Evolutionary conservation across 2,113 vertebrate species (phyloP), one percentile per base, ranked within the genome.

Genomic region (Lates calcarifer): DNA sequence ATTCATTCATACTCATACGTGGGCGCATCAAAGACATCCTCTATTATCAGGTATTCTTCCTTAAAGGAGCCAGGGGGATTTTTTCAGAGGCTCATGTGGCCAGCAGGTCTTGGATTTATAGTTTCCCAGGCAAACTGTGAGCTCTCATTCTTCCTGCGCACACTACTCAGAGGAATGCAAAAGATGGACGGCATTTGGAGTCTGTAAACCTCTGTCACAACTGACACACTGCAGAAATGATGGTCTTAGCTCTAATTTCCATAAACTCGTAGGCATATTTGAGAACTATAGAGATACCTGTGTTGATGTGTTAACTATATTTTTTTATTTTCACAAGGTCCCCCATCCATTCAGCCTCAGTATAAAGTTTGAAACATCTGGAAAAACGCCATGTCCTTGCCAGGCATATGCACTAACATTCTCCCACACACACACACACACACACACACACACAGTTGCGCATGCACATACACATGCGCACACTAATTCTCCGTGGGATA

Each of bases 401-500:
- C 73, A 60, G 63, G 63, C 70, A 80, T 66, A 77, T 70, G 80
- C 66, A 83, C 74, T 24, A 53, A 39, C 61, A 83, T 85, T 89
- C 85, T 79, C 77, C 58, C 74, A 73, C 68, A 26, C 31, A 20
- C 65, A n/a, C 76, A 75, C 62, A 9, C 47, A 5, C 60, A 39
- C 45, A 31, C 76, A 79, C 61, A 8, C 56, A 6, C 63, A 60
- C 75, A 63, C 83, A 77, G 37, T 15, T 45, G 31, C 9, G 26
- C 65, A 29, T 3, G n/a, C 22, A 6, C 39, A 83, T 74, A 83
- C 76, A 88, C 43, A 20, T 26, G 58, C 24, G 39, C 73, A 87
- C n/a, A 74, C 68, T 57, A 87, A 92, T 91, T 91, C 94, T 91
- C 89, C 5, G 24, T 85, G 93, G 93, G 87, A 93, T 94, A 91